Evolutionary conservation across 2,888 invertebrate genomes (phyloP), one percentile per base, ranked within the genome.

Genomic region (Ferdinandea cuprea): DNA sequence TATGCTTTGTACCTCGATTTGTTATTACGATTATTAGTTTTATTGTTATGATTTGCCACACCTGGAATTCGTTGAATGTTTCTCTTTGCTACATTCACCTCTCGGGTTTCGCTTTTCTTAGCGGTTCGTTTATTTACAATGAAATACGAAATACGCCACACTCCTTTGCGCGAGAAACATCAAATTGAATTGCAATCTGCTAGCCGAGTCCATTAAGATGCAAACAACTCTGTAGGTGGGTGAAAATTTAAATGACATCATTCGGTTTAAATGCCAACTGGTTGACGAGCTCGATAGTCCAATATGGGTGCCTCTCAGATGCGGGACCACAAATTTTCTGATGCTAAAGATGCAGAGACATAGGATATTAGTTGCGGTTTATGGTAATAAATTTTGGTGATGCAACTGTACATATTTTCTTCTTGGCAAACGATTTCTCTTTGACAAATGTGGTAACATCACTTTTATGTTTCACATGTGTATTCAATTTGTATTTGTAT

Each of bases 171-270:
- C 56, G 52, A 52, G 30, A 58, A 63, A 58, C 59, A 65, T 69
- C 52, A 76, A 81, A 77, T 81, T 81, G 81, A 83, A 83, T 71
- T 83, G 72, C 72, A 83, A 83, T 83, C 77, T 77, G n/a, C 66
- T 50, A 11, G 72, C 15, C 28, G 37, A 52, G 58, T 77, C 71
- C 81, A 83, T 77, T 83, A 68, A 72, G 77, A 72, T 72, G 72
- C 72, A 59, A 66, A 76, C 65, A 59, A 19, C 65, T 72, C 61
- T 50, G 77, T 83, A 61, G 77, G 77, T 77, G 76, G 77, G 54
- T 77, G 66, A 61, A 44, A 48, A 71, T 72, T 72, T 72, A 59
- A 44, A 77, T 72, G 81, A 83, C 66, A 83, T 83, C 77, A 83
- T 83, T 77, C 37, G 44, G 59, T 42, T 81, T 61, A 83, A 83